phyloP scores from a whole-genome alignment of 2,888 invertebrate species.

The Campaea margaritaria region DNA sequence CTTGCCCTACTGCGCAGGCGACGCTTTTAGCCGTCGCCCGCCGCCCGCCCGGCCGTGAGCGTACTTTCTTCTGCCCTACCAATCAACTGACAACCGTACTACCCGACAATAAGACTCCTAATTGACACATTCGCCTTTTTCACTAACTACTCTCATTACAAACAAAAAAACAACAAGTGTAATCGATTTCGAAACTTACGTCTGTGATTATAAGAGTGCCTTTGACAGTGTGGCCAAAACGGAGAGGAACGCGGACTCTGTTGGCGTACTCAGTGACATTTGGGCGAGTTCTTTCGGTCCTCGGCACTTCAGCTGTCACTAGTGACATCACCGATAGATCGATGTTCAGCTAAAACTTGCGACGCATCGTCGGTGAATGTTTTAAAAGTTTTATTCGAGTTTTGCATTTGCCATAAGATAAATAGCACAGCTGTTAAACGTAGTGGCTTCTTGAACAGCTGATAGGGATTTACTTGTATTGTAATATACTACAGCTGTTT shows the following conservation, averaged over 20 bases:
- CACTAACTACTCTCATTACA: slow-evolving; percentile 47
- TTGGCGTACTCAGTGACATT: slow-evolving; percentile 72
- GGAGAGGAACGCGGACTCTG: slow-evolving; percentile 69
- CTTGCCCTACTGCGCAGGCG: slow-evolving; percentile 82
- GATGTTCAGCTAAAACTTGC: slow-evolving; percentile 36
- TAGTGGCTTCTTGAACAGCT: slow-evolving; percentile 8
- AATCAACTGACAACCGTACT: slow-evolving; percentile 65
- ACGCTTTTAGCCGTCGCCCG: slow-evolving; percentile 68
- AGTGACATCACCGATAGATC: slow-evolving; percentile 54
- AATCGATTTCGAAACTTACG: slow-evolving; percentile 56
- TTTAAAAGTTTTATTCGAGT: slow-evolving; percentile 1
- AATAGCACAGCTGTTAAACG: not conserved
- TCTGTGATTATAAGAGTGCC: slow-evolving; percentile 46
- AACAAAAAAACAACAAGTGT: slow-evolving; percentile 52
- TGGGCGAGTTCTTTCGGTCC: slow-evolving; percentile 63
- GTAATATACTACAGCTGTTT: slow-evolving; percentile 9
- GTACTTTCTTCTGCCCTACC: slow-evolving; percentile 67
- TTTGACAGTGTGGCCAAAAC: slow-evolving; percentile 43
- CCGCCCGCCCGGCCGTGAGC: slow-evolving; percentile 68
- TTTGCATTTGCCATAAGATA: no score
- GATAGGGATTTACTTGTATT: slow-evolving; percentile 9
- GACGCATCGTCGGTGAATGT: not conserved
- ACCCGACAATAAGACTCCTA: slow-evolving; percentile 50
- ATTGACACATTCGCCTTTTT: slow-evolving; percentile 43
- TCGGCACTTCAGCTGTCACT: slow-evolving; percentile 47